Base-by-base conservation (phyloP, 2,797 vertebrate species). In the Acomys russatus region DNA sequence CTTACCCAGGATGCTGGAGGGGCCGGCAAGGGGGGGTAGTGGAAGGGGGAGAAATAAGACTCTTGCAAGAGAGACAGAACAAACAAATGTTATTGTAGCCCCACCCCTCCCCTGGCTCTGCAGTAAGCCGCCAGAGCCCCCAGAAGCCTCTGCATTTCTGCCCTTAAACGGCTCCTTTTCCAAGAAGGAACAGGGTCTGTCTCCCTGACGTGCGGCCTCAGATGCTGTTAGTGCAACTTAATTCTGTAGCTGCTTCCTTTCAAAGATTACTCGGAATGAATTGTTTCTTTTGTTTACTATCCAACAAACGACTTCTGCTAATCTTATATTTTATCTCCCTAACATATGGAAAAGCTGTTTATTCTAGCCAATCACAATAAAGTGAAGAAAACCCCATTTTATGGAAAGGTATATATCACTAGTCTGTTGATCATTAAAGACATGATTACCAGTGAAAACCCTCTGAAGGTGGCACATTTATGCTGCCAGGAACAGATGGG, bases 371-470 rank as follows among this genome's bases (percentile, higher is more conserved):
- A 99, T 99, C 99, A 99, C 98, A 99, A 98, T 99, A 99, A 99
- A 98, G 98, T 98, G 98, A 98, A 99, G 98, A 98, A 99, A 99
- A 98, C 98, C 98, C 98, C 98, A 98, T 99, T 99, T 99, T 99
- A 99, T 99, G 99, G 99, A 99, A 99, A 99, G 99, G 99, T 99
- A 99, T 99, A 99, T 99, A 99, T 99, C 99, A 99, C 99, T 99
- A 99, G 99, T 99, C 99, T 99, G 99, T 99, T 99, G 99, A 99
- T 99, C 99, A 99, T 99, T 99, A 99, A 99, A 99, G 99, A 99
- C 99, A 99, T 99, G 99, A 99, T 99, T 99, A 99, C 99, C 99
- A 98, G 99, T 99, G 99, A 99, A 99, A 99, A 98, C 98, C 99
- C 99, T 99, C 99, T 97, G 98, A 99, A 99, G 99, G 99, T 99